phyloP scores from a whole-genome alignment of 2,113 vertebrate genomes.

The Toxotes jaculatrix region DNA sequence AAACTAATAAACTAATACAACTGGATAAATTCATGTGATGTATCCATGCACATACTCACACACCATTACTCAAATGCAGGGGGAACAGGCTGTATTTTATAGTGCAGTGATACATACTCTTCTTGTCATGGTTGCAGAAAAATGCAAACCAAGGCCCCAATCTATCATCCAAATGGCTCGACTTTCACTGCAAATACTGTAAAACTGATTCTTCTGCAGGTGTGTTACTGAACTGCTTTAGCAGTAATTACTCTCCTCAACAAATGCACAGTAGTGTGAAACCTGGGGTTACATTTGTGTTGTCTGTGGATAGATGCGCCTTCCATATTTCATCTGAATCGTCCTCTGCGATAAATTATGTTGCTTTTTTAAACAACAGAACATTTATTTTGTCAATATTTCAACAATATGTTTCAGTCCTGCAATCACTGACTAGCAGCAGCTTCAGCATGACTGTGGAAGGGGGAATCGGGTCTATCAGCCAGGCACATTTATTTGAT shows the following conservation, averaged over 20 bases:
- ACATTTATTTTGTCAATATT: neutral
- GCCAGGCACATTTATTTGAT: neutral
- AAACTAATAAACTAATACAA: neutral
- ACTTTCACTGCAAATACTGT: neutral
- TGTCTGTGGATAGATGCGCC: neutral
- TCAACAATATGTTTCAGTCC: neutral
- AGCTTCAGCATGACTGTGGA: neutral
- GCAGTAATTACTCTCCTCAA: neutral
- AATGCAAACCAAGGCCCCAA: neutral
- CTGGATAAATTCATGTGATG: neutral
- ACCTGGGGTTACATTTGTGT: neutral
- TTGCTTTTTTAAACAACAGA: neutral
- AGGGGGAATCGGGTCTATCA: neutral
- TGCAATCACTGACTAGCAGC: neutral
- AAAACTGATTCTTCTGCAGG: neutral
- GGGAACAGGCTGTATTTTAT: neutral
- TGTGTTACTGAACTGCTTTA: neutral
- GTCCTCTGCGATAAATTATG: neutral
- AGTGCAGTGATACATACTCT: neutral
- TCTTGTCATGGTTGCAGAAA: neutral
- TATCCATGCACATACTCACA: neutral
- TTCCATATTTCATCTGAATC: neutral
- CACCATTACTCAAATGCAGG: neutral
- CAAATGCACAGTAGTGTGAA: slow-evolving; percentile 3
- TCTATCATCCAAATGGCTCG: neutral